Conservation (phyloP, 2,888 invertebrate genomes). For the Conomelus anceps region DNA sequence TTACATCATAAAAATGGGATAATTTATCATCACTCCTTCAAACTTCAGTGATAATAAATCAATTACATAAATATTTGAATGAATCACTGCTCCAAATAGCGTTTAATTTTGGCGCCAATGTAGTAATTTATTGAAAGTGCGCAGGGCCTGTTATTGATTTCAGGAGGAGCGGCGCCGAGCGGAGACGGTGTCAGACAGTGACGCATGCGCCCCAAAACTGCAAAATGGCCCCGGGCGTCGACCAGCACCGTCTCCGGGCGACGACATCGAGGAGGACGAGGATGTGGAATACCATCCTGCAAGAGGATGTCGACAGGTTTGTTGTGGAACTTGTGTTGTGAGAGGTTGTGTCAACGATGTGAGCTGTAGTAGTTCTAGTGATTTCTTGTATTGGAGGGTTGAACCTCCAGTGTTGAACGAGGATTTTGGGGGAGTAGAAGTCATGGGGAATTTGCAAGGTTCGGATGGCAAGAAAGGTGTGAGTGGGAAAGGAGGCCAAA, state of each 20-base stretch:
- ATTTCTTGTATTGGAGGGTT: neutral
- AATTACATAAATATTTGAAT: too few relatives aligned
- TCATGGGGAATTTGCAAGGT: constrained; percentile 42
- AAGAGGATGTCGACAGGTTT: neutral
- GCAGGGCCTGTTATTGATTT: neutral
- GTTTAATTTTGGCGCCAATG: neutral
- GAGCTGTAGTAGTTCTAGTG: neutral
- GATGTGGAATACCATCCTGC: neutral
- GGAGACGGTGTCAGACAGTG: neutral
- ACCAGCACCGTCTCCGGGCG: neutral
- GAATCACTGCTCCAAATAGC: too few relatives aligned
- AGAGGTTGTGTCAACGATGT: neutral
- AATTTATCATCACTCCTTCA: too few relatives aligned
- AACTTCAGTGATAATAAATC: too few relatives aligned
- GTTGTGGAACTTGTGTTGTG: neutral
- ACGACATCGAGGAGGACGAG: neutral
- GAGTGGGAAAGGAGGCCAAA: neutral
- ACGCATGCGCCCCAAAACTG: neutral
- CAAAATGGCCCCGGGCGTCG: neutral
- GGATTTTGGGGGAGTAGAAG: neutral
- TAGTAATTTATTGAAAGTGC: neutral
- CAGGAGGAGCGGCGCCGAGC: neutral
- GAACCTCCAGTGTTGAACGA: neutral
- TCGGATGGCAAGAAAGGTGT: constrained; percentile 26
- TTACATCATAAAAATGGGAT: too few relatives aligned